Percentiles rank a stretch among this genome's conserved stretches.
These are phyloP conservation scores for Germaria angustata DNA, from an alignment of 2,888 invertebrate genomes.

Conservation along the genomic window DNA sequence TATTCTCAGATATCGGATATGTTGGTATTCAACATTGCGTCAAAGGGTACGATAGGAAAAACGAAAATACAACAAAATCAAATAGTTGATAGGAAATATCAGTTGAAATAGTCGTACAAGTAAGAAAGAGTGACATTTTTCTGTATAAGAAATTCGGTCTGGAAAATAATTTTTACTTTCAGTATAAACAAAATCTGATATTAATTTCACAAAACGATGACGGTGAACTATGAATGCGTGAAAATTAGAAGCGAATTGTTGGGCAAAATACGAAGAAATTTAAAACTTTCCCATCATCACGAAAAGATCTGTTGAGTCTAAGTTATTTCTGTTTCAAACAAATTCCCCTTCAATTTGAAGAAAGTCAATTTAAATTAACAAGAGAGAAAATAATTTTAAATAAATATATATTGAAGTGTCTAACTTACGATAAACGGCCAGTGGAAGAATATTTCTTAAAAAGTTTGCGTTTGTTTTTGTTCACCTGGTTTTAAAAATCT, in stretches of 20 bases:
- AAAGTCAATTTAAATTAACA: neutral
- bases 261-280: neutral
- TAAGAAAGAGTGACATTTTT: slow-evolving; percentile 60
- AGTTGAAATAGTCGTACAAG: slow-evolving; percentile 67
- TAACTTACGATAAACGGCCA: slow-evolving; percentile 9
- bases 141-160: slow-evolving; percentile 42
- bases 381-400: slow-evolving; percentile 4
- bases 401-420: slow-evolving; percentile 36
- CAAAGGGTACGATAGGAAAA: slow-evolving; percentile 76
- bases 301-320: neutral
- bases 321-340: neutral
- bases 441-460: neutral
- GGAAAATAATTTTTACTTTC: slow-evolving; percentile 66
- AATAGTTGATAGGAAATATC: slow-evolving; percentile 77
- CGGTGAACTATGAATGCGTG: slow-evolving; percentile 46
- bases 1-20: slow-evolving; percentile 80
- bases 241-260: slow-evolving; percentile 10
- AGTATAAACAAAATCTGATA: slow-evolving; percentile 67
- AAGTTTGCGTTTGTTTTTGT: slow-evolving; percentile 21
- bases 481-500: slow-evolving; percentile 4
- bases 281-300: neutral
- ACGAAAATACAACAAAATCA: slow-evolving; percentile 73
- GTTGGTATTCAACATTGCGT: slow-evolving; percentile 67
- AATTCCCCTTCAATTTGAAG: neutral
- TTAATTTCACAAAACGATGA: slow-evolving; percentile 67